Evolutionary conservation across 1,140 invertebrate genomes (phyloP).

Genomic region (Radopholus similis): DNA sequence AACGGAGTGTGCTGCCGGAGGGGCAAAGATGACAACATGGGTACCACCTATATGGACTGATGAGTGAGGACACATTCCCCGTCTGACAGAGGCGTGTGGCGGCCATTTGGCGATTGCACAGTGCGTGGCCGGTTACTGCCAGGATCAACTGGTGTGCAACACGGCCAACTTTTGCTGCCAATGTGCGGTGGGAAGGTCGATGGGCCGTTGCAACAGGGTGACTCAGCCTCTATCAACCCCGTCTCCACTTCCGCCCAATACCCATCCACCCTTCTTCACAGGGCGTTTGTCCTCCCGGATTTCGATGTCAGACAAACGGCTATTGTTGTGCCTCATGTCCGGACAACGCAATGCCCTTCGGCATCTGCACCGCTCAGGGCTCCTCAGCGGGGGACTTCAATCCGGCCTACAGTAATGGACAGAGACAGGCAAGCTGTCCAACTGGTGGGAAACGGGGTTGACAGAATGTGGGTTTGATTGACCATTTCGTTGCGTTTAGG

Average conservation of each 20-base stretch:
- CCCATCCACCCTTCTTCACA: not conserved
- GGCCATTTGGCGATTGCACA: slow-evolving; percentile 33
- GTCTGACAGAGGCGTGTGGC: slow-evolving; percentile 36
- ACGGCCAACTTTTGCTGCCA: slow-evolving; percentile 47
- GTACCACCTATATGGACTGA: slow-evolving; percentile 1
- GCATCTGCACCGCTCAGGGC: slow-evolving; percentile 25
- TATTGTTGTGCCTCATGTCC: slow-evolving; percentile 47
- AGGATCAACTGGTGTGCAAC: slow-evolving; percentile 29
- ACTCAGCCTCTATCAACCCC: not conserved
- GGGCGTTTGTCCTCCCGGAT: slow-evolving; percentile 38
- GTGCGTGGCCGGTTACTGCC: slow-evolving; percentile 23
- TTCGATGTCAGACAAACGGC: slow-evolving; percentile 38
- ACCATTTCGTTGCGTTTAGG: not conserved
- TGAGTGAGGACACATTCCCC: too few relatives aligned
- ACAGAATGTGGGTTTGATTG: not conserved
- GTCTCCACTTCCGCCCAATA: not conserved
- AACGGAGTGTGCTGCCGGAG: slow-evolving; percentile 45
- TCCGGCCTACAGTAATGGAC: not conserved
- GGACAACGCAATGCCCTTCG: slow-evolving; percentile 40
- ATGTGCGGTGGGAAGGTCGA: slow-evolving; percentile 38
- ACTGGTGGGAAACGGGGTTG: not conserved
- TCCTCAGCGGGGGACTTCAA: slow-evolving; percentile 15
- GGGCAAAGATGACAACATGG: slow-evolving; percentile 31
- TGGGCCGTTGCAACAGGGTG: slow-evolving; percentile 40
- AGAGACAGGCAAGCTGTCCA: slow-evolving; percentile 4